phyloP scores from a whole-genome alignment of 2,888 invertebrate genomes.

The Netelia melanura region DNA sequence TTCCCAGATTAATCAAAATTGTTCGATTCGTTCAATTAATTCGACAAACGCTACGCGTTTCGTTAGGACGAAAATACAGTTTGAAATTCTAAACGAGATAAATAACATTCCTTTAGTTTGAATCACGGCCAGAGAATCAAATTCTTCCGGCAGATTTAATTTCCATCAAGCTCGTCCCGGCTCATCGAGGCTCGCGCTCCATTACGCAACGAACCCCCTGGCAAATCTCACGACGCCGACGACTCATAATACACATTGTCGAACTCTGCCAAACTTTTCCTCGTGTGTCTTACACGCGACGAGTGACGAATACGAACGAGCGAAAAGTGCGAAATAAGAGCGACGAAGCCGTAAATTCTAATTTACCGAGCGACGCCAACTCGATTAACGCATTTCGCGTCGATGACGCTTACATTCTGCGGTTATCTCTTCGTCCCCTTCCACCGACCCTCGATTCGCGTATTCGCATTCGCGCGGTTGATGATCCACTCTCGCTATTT shows the following conservation, averaged over 20 bases:
- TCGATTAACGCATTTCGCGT: slow-evolving; percentile 71
- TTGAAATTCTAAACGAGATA: no score
- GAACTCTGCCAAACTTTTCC: slow-evolving; percentile 50
- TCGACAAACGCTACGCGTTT: background rate
- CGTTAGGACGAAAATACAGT: background rate
- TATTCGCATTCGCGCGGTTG: background rate
- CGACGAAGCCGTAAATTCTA: slow-evolving; percentile 57
- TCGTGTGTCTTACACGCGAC: background rate
- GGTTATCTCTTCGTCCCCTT: slow-evolving; percentile 13
- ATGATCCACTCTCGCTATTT: background rate
- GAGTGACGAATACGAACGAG: no score
- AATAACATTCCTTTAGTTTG: no score
- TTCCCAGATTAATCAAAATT: no score
- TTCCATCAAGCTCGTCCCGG: slow-evolving; percentile 32
- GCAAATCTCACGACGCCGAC: background rate
- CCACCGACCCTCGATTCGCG: background rate
- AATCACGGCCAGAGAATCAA: background rate
- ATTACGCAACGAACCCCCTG: slow-evolving; percentile 12
- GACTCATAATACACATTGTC: slow-evolving; percentile 49
- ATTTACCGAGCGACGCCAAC: slow-evolving; percentile 65
- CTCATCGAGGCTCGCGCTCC: slow-evolving; percentile 20
- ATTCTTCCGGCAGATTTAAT: slow-evolving; percentile 21
- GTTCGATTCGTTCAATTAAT: no score
- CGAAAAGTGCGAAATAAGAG: slow-evolving; percentile 44
- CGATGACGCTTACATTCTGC: slow-evolving; percentile 44